Evolutionary conservation across 2,113 vertebrate species (phyloP).

Genomic region (Donacobius atricapilla): DNA sequence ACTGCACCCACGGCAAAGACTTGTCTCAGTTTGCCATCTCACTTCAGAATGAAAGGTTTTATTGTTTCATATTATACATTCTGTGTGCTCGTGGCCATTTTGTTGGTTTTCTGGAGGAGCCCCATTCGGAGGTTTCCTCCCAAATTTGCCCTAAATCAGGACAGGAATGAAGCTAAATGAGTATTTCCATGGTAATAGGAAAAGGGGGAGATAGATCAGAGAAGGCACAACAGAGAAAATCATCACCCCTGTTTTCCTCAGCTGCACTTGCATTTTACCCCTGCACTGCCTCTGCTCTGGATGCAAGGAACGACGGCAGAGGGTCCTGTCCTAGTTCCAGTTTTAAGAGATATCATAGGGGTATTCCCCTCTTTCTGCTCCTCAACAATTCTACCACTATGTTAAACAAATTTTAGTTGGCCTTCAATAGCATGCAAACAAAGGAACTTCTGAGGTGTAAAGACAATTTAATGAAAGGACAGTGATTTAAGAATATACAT

Average conservation of each 20-base stretch:
- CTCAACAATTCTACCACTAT: background rate
- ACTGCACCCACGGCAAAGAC: too few relatives aligned
- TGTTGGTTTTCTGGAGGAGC: too few relatives aligned
- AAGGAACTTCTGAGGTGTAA: background rate
- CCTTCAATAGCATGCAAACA: background rate
- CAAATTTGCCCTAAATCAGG: too few relatives aligned
- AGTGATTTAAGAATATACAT: background rate
- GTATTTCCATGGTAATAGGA: background rate
- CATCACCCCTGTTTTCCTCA: background rate
- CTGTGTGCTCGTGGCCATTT: too few relatives aligned
- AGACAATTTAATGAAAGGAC: background rate
- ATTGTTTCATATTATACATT: too few relatives aligned
- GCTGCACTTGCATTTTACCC: background rate
- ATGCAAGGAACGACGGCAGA: fast-evolving
- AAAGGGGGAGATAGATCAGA: background rate
- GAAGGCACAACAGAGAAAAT: background rate
- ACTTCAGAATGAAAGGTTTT: too few relatives aligned
- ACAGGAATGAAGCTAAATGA: background rate
- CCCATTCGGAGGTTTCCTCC: too few relatives aligned
- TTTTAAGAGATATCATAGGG: fast-evolving
- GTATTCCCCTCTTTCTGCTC: background rate
- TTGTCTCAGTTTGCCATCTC: too few relatives aligned
- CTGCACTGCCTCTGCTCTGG: background rate
- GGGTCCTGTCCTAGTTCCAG: background rate
- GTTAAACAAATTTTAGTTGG: background rate